Conservation (phyloP, 2,797 vertebrate species). For the Schizopygopsis pylzovi region DNA sequence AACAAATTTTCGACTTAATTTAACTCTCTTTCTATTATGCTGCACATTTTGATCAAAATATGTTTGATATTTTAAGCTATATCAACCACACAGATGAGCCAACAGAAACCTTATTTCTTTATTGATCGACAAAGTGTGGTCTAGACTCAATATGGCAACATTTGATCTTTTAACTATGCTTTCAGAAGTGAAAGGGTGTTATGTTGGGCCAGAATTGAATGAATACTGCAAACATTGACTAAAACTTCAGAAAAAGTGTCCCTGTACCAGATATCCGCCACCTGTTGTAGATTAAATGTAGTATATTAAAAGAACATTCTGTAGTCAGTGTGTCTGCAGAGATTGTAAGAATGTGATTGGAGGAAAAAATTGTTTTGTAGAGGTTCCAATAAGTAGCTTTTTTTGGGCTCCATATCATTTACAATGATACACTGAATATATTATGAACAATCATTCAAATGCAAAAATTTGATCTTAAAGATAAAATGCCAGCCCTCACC, state of each 20-base stretch:
- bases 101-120: conserved; percentile 11
- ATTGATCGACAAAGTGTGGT: conserved; percentile 20
- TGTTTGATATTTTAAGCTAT: conserved; percentile 22
- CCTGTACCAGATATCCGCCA: not conserved
- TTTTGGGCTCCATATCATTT: not conserved
- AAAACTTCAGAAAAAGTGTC: conserved; percentile 7
- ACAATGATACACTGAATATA: not conserved
- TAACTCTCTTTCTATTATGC: not conserved
- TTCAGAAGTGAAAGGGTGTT: conserved; percentile 27
- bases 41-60: conserved; percentile 17
- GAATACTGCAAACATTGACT: conserved; percentile 17
- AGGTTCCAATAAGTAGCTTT: not conserved
- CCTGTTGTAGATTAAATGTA: not conserved
- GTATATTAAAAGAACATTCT: conserved; percentile 9
- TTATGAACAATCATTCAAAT: not conserved
- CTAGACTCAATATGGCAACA: not conserved
- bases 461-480: not conserved
- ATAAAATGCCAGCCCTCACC: not conserved
- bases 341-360: not conserved
- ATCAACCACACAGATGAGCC: not conserved
- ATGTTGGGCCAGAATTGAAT: conserved; percentile 25
- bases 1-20: not conserved
- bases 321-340: not conserved
- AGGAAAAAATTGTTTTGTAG: not conserved
- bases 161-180: conserved; percentile 11